Evolutionary conservation across 1,140 invertebrate species (phyloP).

Genomic region (Sarcophaga peregrina): DNA sequence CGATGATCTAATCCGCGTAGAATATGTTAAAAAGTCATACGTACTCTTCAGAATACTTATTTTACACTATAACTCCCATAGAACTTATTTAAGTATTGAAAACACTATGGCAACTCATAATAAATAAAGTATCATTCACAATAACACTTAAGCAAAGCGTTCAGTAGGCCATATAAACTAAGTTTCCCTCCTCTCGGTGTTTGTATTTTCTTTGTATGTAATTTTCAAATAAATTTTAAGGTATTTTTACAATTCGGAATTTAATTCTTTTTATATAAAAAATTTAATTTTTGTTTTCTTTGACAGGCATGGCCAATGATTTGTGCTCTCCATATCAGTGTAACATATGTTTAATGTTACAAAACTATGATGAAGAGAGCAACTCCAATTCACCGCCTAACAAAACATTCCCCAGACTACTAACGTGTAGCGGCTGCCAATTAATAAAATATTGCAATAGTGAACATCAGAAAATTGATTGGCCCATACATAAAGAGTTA

Average conservation of each 20-base stretch:
- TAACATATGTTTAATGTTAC: constrained; percentile 41
- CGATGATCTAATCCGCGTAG: no score
- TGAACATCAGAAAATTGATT: constrained; percentile 50
- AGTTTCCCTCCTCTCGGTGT: neutral
- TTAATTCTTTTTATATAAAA: neutral
- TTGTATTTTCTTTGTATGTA: no score
- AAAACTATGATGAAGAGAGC: neutral
- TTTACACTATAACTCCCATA: no score
- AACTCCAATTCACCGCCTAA: neutral
- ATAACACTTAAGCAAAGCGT: neutral
- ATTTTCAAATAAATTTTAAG: neutral
- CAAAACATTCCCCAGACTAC: neutral
- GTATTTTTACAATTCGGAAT: neutral
- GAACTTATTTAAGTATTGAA: no score
- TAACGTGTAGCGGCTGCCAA: constrained; percentile 43
- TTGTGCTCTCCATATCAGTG: constrained; percentile 40
- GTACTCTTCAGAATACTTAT: no score
- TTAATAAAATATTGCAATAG: constrained; percentile 54
- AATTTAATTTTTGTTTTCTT: constrained; percentile 13
- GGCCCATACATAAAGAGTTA: constrained; percentile 41
- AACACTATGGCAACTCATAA: no score
- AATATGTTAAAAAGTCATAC: no score
- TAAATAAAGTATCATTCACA: neutral
- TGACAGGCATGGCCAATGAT: constrained; percentile 19
- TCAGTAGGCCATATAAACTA: no score